Conservation (phyloP, 2,113 vertebrate species). For the Apus apus region DNA sequence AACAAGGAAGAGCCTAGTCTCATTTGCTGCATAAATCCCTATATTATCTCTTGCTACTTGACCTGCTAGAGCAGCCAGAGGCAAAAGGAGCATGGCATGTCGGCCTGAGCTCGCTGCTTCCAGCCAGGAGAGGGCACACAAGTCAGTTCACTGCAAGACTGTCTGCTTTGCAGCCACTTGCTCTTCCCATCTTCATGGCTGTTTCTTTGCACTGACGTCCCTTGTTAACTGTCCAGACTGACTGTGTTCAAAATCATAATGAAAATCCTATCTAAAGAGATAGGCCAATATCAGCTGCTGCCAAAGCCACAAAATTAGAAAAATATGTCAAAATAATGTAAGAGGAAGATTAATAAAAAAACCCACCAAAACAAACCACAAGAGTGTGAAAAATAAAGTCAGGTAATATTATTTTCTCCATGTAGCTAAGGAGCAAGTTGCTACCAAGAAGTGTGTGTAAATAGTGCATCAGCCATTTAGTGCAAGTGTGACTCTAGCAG, state of each 20-base stretch:
- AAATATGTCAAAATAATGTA: constrained; percentile 60
- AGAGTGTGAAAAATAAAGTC: constrained; percentile 39
- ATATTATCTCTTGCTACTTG: constrained; percentile 20
- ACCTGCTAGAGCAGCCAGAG: constrained; percentile 10
- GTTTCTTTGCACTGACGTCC: background rate
- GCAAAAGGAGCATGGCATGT: background rate
- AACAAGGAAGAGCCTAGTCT: background rate
- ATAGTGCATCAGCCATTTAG: constrained; percentile 73
- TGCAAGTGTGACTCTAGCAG: constrained; percentile 68
- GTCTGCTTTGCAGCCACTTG: background rate
- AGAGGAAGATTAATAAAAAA: background rate
- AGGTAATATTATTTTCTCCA: constrained; percentile 24
- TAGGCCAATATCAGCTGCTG: background rate
- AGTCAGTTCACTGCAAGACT: background rate
- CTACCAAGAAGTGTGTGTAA: constrained; percentile 60
- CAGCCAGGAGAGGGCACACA: constrained; percentile 64
- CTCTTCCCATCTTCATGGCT: background rate
- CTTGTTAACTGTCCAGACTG: background rate
- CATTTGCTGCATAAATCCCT: constrained; percentile 39
- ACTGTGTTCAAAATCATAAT: background rate
- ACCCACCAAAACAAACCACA: background rate
- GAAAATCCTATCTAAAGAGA: constrained; percentile 9
- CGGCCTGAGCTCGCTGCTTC: constrained; percentile 32
- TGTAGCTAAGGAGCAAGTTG: constrained; percentile 35
- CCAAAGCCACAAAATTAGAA: background rate